phyloP scores from a whole-genome alignment of 1,140 invertebrate species.

The Elysia chlorotica region DNA sequence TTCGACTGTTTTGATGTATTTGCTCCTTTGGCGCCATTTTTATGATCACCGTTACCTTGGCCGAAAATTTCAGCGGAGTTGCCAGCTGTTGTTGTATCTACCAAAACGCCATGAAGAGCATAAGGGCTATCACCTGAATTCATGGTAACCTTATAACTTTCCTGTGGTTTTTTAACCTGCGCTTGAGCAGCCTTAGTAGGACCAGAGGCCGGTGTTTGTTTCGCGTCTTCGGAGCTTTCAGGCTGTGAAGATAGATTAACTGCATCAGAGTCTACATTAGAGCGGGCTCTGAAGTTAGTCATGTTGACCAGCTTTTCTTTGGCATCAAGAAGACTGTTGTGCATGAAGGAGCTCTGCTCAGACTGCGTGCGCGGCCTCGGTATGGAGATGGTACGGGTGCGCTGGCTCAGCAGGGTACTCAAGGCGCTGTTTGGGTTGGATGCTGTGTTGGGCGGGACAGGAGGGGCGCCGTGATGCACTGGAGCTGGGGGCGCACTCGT shows the following conservation, averaged over 20 bases:
- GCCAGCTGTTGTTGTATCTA: not conserved
- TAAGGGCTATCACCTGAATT: not conserved
- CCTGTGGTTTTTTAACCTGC: too few relatives aligned
- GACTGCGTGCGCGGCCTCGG: constrained; percentile 1
- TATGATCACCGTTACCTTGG: not conserved
- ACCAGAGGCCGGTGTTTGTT: not conserved
- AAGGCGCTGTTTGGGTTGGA: not conserved
- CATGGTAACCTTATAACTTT: too few relatives aligned
- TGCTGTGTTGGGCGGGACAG: not conserved
- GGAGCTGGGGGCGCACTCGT: not conserved
- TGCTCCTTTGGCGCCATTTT: not conserved
- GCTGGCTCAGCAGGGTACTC: constrained; percentile 1
- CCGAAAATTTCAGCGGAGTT: not conserved
- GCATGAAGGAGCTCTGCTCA: constrained; percentile 7
- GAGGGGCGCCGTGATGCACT: not conserved
- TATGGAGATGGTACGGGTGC: constrained; percentile 17
- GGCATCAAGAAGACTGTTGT: constrained; percentile 1
- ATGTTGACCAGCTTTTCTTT: constrained; percentile 1
- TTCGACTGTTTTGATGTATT: not conserved
- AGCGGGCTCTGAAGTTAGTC: not conserved
- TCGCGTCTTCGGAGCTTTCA: not conserved
- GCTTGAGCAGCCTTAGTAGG: not conserved
- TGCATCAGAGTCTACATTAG: not conserved
- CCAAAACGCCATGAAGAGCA: not conserved
- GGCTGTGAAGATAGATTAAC: too few relatives aligned